Percentiles rank a stretch among this genome's conserved stretches.
These are phyloP conservation scores for Chironomus riparius DNA, from an alignment of 2,888 invertebrate genomes.

Conservation along the genomic window DNA sequence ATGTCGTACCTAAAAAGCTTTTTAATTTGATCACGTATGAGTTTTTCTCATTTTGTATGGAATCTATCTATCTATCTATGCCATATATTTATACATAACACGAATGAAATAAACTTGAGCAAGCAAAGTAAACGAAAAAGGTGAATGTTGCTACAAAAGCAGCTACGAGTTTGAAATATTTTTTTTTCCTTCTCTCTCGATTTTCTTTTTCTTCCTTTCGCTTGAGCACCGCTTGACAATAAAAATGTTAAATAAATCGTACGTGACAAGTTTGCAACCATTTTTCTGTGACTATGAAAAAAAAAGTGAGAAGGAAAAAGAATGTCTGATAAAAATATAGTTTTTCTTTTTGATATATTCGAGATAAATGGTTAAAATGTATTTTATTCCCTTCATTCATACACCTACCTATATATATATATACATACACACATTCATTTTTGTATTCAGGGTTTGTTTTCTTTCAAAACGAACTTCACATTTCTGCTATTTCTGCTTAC, in stretches of 20 bases:
- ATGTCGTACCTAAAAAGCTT: slow-evolving; percentile 9
- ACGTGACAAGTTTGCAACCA: slow-evolving; percentile 4
- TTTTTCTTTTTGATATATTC: background rate
- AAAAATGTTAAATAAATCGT: slow-evolving; percentile 12
- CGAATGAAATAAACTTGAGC: background rate
- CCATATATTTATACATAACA: background rate
- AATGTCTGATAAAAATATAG: slow-evolving; percentile 8
- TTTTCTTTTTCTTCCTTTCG: background rate
- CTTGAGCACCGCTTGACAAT: slow-evolving; percentile 10
- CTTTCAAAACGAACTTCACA: background rate
- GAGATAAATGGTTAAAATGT: background rate
- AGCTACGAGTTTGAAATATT: background rate
- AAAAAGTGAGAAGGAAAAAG: background rate
- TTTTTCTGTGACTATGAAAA: background rate
- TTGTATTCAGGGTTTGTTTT: background rate
- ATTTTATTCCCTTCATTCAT: background rate
- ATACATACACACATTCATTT: background rate
- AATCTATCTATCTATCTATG: background rate
- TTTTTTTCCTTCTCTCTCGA: no score
- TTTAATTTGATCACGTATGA: slow-evolving; percentile 10
- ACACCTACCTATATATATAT: background rate
- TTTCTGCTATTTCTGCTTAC: background rate
- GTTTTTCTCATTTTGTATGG: background rate
- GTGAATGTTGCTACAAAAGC: background rate
- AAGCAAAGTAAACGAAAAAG: slow-evolving; percentile 4